Conservation (phyloP, 1,140 invertebrate species). For the Acromyrmex heyeri region DNA sequence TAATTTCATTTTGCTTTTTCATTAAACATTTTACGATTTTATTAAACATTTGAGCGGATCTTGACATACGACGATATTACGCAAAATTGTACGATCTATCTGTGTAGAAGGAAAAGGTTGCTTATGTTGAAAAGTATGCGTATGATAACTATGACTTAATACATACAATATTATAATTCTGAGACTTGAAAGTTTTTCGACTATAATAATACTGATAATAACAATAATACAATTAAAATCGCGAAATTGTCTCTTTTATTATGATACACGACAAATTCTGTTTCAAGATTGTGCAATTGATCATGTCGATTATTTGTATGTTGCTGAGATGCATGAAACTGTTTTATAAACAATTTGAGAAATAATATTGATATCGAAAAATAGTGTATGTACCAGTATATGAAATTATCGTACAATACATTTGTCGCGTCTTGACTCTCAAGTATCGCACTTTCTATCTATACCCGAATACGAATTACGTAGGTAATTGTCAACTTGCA, state of each 20-base stretch:
- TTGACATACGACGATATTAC: constrained; percentile 44
- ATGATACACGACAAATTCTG: neutral
- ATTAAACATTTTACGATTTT: neutral
- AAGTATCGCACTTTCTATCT: neutral
- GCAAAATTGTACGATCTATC: constrained; percentile 60
- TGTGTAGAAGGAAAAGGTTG: constrained; percentile 47
- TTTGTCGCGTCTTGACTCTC: neutral
- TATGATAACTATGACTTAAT: neutral
- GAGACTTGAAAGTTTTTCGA: constrained; percentile 60
- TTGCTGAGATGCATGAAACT: neutral
- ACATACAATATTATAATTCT: constrained; percentile 51
- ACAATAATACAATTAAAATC: neutral
- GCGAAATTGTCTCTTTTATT: neutral
- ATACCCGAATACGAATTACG: neutral
- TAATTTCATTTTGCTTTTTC: too few species aligned
- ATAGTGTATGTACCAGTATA: neutral
- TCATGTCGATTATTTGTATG: constrained; percentile 37
- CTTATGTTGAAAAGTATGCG: constrained; percentile 56
- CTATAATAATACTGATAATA: constrained; percentile 51
- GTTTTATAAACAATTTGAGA: neutral
- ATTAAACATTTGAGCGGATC: neutral
- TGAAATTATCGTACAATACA: constrained; percentile 25
- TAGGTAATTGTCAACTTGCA: neutral
- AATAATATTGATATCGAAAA: neutral
- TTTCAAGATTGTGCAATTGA: constrained; percentile 50